phyloP scores from a whole-genome alignment of 2,797 vertebrate genomes.

The Myioborus miniatus region DNA sequence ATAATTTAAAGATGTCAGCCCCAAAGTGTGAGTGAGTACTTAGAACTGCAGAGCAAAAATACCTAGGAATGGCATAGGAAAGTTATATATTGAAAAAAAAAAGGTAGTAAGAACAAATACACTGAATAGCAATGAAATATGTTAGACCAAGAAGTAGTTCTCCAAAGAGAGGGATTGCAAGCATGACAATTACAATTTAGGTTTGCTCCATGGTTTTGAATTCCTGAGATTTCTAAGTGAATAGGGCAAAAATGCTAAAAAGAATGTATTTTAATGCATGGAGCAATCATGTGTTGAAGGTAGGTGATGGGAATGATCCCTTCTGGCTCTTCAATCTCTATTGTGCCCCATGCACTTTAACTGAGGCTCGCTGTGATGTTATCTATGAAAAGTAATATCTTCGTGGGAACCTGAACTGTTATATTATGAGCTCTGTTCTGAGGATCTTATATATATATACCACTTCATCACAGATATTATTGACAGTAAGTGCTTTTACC shows the following conservation, averaged over 20 bases:
- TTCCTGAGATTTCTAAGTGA: neutral
- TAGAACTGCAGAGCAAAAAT: neutral
- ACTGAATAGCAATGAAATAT: neutral
- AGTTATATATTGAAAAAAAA: neutral
- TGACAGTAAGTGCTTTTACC: conserved; percentile 40
- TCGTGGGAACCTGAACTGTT: neutral
- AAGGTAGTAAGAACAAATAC: neutral
- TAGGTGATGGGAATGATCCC: neutral
- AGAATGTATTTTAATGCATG: neutral
- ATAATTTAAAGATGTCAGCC: neutral
- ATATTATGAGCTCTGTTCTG: neutral
- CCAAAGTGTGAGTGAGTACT: neutral
- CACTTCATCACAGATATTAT: conserved; percentile 18
- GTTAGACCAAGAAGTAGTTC: neutral
- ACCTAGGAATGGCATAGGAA: neutral
- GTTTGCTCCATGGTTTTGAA: neutral
- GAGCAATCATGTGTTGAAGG: neutral
- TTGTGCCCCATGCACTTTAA: neutral
- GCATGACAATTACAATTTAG: neutral
- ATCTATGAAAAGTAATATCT: neutral
- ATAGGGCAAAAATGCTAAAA: neutral
- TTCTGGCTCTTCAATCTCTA: neutral
- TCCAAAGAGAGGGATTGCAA: neutral
- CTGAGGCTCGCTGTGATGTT: neutral
- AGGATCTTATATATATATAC: neutral